Evolutionary conservation across 2,797 vertebrate genomes (phyloP), one percentile per base, ranked within the genome.

Genomic region (Diceros bicornis): DNA sequence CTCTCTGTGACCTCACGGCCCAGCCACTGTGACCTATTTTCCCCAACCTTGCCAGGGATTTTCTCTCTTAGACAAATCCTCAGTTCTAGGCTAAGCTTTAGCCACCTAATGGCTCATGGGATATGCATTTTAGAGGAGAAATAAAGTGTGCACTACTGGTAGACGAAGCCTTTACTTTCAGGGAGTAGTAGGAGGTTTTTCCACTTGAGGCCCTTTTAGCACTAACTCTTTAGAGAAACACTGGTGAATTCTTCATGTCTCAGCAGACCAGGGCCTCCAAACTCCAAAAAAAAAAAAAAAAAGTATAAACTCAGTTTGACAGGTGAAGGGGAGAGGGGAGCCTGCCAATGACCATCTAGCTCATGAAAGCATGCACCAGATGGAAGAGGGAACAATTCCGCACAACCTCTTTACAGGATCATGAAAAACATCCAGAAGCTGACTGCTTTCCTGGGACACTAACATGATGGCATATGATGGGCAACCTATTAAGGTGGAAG

Each of bases 1-100:
- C 96, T 97, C 96, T 98, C 96, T 97, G 97, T 98, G 98, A 98
- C 98, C 97, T 98, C 98, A 98, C 74, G 94, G 82, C 59, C 32
- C 41, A 90, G 88, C 55, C 82, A 97, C 98, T 98, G 96, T 98
- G 98, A 98, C 96, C 97, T 97, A 68, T 83, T 88, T 88, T 88
- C 72, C 83, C 84, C 75, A 92, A 84, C 27, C 32, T 88, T 55
- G 89, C 61, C 41, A 1, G 10, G 34, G 75, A 94, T 64, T 92
- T 83, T 62, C 74, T 85, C 52, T 86, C 71, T 89, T 47, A 85
- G 47, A 47, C 20, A 77, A 79, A 55, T 89, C 68, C 89, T 94
- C 69, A 89, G 66, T 88, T 97, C 94, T 75, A 71, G 71, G 71
- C 59, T 82, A n/a, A 92, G 69, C 18, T 69, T 37, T 83, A 84